Base-by-base conservation (phyloP, 2,888 invertebrate species). In the Ophion slaviceki region DNA sequence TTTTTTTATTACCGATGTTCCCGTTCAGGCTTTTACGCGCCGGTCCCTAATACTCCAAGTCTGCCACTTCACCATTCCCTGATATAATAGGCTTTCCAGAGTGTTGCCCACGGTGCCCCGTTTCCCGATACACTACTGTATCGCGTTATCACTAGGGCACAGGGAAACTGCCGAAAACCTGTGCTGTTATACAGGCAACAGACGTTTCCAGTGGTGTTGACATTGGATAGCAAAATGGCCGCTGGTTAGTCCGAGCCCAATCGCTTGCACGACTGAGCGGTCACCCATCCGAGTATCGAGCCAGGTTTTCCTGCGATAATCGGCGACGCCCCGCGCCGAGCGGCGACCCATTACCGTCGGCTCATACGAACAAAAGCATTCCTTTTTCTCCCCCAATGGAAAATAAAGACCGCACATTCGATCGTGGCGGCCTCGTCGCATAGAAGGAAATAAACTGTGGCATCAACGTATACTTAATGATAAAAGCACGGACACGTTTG, bases 391-490 rank as follows among this genome's bases (percentile, higher is more conserved):
- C 14, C 53, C 14, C 53, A 3, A 17, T 17, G 53, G 14, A 53
- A 53, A 53, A 14, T 3, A 53, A 5, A 53, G 53, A 17, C 17
- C 53, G 32, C 32, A 53, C 53, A 53, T 53, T 53, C 53, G 53
- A 53, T 14, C 53, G 53, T 53, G 4, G 17, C 53, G 14, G 53
- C 53, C 53, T 17, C 53, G 53, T 17, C 53, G 20, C 10, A 11
- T 47, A 75, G 20, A 47, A 28, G 75, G 40, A 47, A 75, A 47
- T 14, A n/a, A 6, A 75, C 75, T 45, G 75, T 75, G 36, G 36
- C 5, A 36, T 62, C 24, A 40, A 62, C 11, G 53, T 53, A 53
- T 32, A 53, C 53, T 53, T 32, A 47, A n/a, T 68, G 53, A 72
- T 40, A 66, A 71, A 24, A 28, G 24, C 36, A 59, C 67, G 40